Percentiles rank a stretch among this genome's conserved stretches.
Evolutionary conservation across 2,113 vertebrate species (phyloP).

Genomic region (Otocyon megalotis): DNA sequence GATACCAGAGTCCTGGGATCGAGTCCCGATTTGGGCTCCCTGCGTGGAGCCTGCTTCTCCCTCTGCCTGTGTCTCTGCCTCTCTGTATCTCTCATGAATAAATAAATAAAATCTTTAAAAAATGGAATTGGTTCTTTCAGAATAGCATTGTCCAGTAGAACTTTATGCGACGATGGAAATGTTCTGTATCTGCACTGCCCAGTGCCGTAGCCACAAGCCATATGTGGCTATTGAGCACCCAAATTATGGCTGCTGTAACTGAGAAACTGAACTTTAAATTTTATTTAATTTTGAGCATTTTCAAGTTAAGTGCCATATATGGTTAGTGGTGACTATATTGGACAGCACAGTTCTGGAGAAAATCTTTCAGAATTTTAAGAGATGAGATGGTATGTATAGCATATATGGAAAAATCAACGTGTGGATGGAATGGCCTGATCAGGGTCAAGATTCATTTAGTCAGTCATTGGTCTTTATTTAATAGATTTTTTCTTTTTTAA

Average conservation of each 20-base stretch:
- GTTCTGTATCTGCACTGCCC: not conserved
- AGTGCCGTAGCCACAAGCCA: not conserved
- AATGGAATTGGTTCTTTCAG: constrained; percentile 52
- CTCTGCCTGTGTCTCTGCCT: too few relatives aligned
- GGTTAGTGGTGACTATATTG: not conserved
- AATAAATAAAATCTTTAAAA: not conserved
- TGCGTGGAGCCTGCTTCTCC: too few relatives aligned
- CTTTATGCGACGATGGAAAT: not conserved
- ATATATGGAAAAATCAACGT: not conserved
- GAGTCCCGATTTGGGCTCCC: too few relatives aligned
- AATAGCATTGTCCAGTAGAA: not conserved
- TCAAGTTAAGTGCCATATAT: not conserved
- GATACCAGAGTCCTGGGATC: too few relatives aligned
- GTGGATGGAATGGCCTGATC: not conserved
- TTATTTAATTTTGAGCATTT: constrained; percentile 13
- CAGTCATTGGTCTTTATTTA: not conserved
- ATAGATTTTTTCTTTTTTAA: not conserved
- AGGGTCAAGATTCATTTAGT: not conserved
- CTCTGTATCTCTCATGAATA: too few relatives aligned
- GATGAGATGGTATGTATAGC: not conserved
- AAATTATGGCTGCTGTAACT: not conserved
- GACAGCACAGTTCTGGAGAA: not conserved
- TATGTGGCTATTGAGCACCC: not conserved
- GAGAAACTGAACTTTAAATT: not conserved
- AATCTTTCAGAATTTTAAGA: constrained; percentile 20